Evolutionary conservation across 2,113 vertebrate genomes (phyloP).

Genomic region (Pterophyllum scalare): DNA sequence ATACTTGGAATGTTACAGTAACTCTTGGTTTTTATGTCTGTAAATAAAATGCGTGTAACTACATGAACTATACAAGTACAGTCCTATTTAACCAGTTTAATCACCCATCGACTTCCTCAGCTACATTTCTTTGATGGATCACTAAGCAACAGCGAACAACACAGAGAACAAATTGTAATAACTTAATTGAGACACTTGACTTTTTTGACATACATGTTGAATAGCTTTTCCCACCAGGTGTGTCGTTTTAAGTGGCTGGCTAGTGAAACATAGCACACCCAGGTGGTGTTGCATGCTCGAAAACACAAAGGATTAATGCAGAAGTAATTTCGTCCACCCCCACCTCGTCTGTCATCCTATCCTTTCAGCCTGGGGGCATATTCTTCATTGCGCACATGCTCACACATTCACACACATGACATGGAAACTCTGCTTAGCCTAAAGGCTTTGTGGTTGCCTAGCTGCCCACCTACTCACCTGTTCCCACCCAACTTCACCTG

Average conservation of each 20-base stretch:
- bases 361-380: constrained; percentile 44
- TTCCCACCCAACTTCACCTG: constrained; percentile 54
- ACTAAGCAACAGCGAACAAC: constrained; percentile 59
- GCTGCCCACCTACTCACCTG: constrained; percentile 66
- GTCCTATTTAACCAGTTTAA: not conserved
- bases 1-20: not conserved
- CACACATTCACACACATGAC: constrained; percentile 14
- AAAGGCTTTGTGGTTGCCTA: constrained; percentile 66
- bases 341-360: constrained; percentile 61
- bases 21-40: constrained; percentile 1
- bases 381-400: constrained; percentile 28
- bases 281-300: constrained; percentile 30
- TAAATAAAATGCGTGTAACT: not conserved
- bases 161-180: constrained; percentile 45
- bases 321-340: constrained; percentile 53
- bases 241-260: constrained; percentile 52
- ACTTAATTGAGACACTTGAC: constrained; percentile 57
- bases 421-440: constrained; percentile 52
- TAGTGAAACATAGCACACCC: constrained; percentile 34
- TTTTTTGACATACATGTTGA: constrained; percentile 40
- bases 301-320: constrained; percentile 51
- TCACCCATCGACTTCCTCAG: not conserved
- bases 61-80: not conserved
- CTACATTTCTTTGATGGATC: constrained; percentile 30
- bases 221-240: constrained; percentile 57